A percentile compares a stretch with the other conserved stretches of the same genome.
Conservation (phyloP, 2,888 invertebrate genomes). For the Sinohyriopsis cumingii region DNA sequence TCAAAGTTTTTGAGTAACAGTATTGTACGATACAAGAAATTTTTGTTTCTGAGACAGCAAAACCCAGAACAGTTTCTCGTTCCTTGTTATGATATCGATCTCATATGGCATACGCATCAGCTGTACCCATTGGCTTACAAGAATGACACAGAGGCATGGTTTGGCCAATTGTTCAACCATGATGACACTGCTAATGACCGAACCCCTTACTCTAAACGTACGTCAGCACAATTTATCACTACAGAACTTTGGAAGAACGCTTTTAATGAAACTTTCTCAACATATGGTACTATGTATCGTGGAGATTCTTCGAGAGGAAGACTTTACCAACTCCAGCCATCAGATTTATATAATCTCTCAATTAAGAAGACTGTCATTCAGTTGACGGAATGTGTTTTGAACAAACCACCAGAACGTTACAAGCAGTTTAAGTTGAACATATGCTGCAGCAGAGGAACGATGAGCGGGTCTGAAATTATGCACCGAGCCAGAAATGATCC, state of each 20-base stretch:
- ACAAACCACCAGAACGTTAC: too few relatives aligned
- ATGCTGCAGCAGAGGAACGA: too few relatives aligned
- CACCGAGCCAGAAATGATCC: too few relatives aligned
- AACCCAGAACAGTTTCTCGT: constrained; percentile 72
- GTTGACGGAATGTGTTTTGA: too few relatives aligned
- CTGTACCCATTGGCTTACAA: constrained; percentile 63
- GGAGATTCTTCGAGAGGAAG: constrained; percentile 71
- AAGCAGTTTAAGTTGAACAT: too few relatives aligned
- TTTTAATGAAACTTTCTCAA: constrained; percentile 69
- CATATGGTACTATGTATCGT: constrained; percentile 72
- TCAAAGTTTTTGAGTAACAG: constrained; percentile 69
- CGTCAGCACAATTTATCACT: constrained; percentile 70
- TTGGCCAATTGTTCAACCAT: constrained; percentile 70
- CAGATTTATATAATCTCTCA: constrained; percentile 47
- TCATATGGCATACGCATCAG: constrained; percentile 74
- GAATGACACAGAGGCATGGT: constrained; percentile 43
- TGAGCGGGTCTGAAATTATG: too few relatives aligned
- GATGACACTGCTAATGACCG: constrained; percentile 73
- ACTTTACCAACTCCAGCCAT: constrained; percentile 58
- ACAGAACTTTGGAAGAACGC: constrained; percentile 70
- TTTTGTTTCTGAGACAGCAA: constrained; percentile 69
- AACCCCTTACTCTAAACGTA: constrained; percentile 69
- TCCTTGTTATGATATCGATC: constrained; percentile 74
- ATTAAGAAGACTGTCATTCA: constrained; percentile 43
- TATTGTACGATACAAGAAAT: constrained; percentile 70